Evolutionary conservation across 2,113 vertebrate genomes (phyloP).

Genomic region (Zosterops lateralis): DNA sequence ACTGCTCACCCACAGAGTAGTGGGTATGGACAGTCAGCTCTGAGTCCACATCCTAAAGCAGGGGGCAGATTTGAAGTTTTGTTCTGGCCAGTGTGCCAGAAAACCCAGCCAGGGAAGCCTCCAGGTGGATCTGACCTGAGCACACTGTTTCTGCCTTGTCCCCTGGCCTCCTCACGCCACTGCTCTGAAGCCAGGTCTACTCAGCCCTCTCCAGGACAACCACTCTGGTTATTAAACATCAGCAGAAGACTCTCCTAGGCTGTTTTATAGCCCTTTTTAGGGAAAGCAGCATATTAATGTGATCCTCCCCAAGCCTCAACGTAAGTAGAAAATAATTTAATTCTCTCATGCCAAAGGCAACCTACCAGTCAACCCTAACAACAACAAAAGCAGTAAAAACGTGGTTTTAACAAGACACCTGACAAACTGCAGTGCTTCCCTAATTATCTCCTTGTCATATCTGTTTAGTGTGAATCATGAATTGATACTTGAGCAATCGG

Average conservation of each 20-base stretch:
- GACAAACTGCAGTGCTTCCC: conserved; percentile 49
- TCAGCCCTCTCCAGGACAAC: background rate
- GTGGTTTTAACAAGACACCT: conserved; percentile 41
- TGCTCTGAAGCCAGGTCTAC: background rate
- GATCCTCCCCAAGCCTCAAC: background rate
- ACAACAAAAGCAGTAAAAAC: background rate
- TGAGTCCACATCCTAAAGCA: background rate
- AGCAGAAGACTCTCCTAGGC: background rate
- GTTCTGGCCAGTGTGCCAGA: background rate
- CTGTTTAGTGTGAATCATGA: conserved; percentile 26
- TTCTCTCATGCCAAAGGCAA: background rate
- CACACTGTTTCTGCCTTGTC: background rate
- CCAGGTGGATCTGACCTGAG: background rate
- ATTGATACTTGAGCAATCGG: background rate
- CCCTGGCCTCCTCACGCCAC: background rate
- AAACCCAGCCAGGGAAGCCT: background rate
- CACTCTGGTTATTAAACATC: background rate
- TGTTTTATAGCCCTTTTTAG: conserved; percentile 3
- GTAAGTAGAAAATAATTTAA: conserved; percentile 44
- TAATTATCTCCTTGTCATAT: conserved; percentile 53
- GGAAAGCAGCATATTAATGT: conserved; percentile 21
- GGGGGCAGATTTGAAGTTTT: background rate
- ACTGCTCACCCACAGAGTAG: background rate
- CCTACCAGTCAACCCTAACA: conserved; percentile 14
- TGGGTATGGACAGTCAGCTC: background rate